phyloP scores from a whole-genome alignment of 2,113 vertebrate species.

The Malurus cyaneus region DNA sequence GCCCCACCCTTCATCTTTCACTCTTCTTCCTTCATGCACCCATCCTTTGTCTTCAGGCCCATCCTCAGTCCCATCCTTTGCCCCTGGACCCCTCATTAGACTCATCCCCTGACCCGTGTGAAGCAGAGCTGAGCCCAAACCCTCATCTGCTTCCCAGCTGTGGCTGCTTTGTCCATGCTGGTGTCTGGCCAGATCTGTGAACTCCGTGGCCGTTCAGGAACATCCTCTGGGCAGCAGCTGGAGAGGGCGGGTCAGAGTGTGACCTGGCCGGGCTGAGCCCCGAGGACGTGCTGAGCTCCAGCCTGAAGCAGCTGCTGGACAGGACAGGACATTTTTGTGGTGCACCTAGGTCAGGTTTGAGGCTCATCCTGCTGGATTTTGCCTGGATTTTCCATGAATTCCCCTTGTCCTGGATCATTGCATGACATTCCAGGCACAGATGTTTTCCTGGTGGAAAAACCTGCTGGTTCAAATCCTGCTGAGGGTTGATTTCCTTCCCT shows the following conservation, averaged over 20 bases:
- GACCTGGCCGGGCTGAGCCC: neutral
- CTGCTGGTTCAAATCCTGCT: neutral
- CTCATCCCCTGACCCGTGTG: accelerated
- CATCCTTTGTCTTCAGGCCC: neutral
- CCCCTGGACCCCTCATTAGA: neutral
- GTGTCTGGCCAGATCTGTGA: neutral
- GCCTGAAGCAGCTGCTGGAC: neutral
- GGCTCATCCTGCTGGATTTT: neutral
- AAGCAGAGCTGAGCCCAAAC: neutral
- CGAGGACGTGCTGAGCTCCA: neutral
- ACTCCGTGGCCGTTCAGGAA: accelerated
- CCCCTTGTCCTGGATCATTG: accelerated
- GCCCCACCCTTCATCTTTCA: neutral
- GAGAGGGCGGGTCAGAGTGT: accelerated
- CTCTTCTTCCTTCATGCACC: neutral
- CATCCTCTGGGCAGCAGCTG: neutral
- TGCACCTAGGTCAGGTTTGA: neutral
- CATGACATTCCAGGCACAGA: accelerated
- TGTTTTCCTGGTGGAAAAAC: neutral
- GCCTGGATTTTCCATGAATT: neutral
- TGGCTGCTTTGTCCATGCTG: neutral
- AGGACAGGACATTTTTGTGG: neutral
- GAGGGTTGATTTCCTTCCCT: neutral
- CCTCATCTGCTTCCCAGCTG: accelerated
- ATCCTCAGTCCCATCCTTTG: neutral